These are phyloP conservation scores for Sakesphorus luctuosus DNA, from an alignment of 2,113 vertebrate genomes.

Conservation along the genomic window DNA sequence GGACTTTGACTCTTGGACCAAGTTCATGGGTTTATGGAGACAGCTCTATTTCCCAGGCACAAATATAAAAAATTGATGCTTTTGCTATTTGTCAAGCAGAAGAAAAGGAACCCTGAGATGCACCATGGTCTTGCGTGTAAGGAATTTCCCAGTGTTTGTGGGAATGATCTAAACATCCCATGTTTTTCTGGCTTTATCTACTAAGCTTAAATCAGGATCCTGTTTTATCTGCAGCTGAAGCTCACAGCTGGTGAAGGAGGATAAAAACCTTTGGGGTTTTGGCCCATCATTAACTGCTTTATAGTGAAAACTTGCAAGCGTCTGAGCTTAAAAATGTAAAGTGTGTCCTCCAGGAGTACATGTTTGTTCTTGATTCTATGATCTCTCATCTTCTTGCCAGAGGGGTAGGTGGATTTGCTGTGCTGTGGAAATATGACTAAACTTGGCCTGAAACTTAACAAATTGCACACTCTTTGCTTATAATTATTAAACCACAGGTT, in stretches of 20 bases:
- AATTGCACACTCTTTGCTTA: slow-evolving; percentile 43
- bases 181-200: not conserved
- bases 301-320: not conserved
- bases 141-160: not conserved
- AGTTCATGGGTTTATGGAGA: not conserved
- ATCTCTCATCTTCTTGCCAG: slow-evolving; percentile 56
- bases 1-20: not conserved
- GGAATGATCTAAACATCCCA: not conserved
- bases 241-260: slow-evolving; percentile 38
- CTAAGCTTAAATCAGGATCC: not conserved
- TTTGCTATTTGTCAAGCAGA: not conserved
- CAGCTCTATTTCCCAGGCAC: not conserved
- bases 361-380: slow-evolving; percentile 60
- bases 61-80: not conserved
- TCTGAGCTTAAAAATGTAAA: slow-evolving; percentile 22
- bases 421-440: slow-evolving; percentile 59
- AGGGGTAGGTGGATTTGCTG: slow-evolving; percentile 55
- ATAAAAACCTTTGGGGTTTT: slow-evolving; percentile 52
- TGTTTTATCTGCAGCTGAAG: slow-evolving; percentile 52
- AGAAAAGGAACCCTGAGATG: not conserved
- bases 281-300: slow-evolving; percentile 49
- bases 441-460: slow-evolving; percentile 54
- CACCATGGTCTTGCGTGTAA: not conserved
- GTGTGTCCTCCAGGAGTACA: not conserved
- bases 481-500: slow-evolving; percentile 53